Conservation (phyloP, 2,113 vertebrate genomes). For the Neogale vison region DNA sequence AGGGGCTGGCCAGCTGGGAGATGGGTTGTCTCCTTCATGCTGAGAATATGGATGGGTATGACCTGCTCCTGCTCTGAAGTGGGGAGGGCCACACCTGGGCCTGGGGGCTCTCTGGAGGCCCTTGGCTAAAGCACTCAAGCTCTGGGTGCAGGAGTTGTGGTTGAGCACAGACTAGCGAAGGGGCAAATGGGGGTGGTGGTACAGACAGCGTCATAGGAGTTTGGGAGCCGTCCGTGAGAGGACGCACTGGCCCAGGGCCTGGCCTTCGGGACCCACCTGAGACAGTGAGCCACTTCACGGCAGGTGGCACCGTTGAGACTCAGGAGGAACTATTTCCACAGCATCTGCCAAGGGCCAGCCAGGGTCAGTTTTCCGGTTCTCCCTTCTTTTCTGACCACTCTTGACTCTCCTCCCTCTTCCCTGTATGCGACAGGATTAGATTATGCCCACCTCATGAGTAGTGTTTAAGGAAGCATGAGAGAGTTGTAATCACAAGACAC, state of each 20-base stretch:
- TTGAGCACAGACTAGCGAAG: neutral
- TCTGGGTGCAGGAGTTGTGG: neutral
- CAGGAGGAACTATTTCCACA: neutral
- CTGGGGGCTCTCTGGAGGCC: neutral
- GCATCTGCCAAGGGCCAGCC: neutral
- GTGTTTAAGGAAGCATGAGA: neutral
- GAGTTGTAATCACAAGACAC: neutral
- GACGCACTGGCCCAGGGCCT: accelerated
- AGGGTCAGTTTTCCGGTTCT: neutral
- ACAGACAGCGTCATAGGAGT: neutral
- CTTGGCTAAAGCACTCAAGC: neutral
- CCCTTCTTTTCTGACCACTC: neutral
- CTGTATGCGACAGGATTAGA: neutral
- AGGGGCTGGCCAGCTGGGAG: neutral
- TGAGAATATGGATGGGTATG: neutral
- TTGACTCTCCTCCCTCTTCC: neutral
- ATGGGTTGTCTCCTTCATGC: neutral
- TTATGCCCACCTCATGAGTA: neutral
- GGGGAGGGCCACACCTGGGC: neutral
- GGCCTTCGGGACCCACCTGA: accelerated
- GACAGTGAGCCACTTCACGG: accelerated
- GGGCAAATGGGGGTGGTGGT: neutral
- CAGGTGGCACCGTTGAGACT: neutral
- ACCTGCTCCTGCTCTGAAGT: too few species aligned
- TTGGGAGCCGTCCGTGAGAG: neutral